Conservation (phyloP, 2,888 invertebrate species). For the Morpho deidamia region DNA sequence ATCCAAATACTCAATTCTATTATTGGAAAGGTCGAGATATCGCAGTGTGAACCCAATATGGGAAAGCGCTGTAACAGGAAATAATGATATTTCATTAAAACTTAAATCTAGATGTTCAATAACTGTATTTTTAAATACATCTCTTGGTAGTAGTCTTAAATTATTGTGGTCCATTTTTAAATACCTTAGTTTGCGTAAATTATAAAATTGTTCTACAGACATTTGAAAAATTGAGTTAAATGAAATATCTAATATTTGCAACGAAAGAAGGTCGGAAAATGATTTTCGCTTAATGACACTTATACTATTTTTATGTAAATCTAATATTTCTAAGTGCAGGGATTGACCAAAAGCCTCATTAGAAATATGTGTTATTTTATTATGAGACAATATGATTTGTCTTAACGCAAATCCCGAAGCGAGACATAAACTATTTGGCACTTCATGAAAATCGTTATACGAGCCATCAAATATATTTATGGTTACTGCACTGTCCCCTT, state of each 20-base stretch:
- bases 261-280: slow-evolving; percentile 84
- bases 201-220: slow-evolving; percentile 88
- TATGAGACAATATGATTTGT: slow-evolving; percentile 85
- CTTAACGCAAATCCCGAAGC: slow-evolving; percentile 81
- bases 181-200: slow-evolving; percentile 84
- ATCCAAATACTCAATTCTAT: slow-evolving; percentile 91
- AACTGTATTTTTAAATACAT: slow-evolving; percentile 88
- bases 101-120: slow-evolving; percentile 89
- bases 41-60: slow-evolving; percentile 89
- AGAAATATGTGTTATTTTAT: slow-evolving; percentile 83
- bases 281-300: slow-evolving; percentile 85
- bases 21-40: slow-evolving; percentile 86
- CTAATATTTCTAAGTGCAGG: slow-evolving; percentile 84
- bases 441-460: slow-evolving; percentile 81
- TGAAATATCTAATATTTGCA: slow-evolving; percentile 89
- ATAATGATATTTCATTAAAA: slow-evolving; percentile 86
- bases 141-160: slow-evolving; percentile 85
- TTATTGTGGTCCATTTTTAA: slow-evolving; percentile 86
- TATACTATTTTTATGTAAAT: slow-evolving; percentile 86
- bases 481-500: slow-evolving; percentile 73
- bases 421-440: slow-evolving; percentile 82
- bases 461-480: slow-evolving; percentile 85
- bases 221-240: slow-evolving; percentile 86
- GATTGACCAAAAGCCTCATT: slow-evolving; percentile 86
- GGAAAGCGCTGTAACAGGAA: slow-evolving; percentile 87